Conservation (phyloP, 2,797 vertebrate genomes). For the Ctenosaura bakeri region DNA sequence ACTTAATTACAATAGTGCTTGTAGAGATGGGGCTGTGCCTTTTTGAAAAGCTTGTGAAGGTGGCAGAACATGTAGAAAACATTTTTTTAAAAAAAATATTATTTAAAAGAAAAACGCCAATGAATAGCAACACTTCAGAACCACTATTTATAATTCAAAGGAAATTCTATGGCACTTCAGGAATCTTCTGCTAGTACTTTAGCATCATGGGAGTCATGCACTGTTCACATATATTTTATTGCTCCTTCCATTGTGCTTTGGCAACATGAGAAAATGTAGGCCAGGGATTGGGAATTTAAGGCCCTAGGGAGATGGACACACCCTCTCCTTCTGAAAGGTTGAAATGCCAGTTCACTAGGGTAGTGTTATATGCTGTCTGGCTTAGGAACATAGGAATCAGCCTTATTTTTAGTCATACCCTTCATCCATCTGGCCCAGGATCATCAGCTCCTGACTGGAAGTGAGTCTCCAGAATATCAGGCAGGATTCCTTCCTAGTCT, state of each 20-base stretch:
- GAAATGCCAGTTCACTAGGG: no score
- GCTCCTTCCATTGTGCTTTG: background rate
- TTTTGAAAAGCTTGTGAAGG: background rate
- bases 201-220: background rate
- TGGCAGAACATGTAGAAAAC: background rate
- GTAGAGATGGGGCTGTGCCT: background rate
- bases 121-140: background rate
- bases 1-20: slow-evolving; percentile 3
- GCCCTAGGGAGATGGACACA: background rate
- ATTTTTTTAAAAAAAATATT: background rate
- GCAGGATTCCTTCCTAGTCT: no score
- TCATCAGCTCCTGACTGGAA: no score
- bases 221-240: background rate
- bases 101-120: background rate
- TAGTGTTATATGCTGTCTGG: no score
- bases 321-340: background rate
- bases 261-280: background rate
- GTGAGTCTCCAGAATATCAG: no score
- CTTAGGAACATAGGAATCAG: no score
- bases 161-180: background rate
- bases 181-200: background rate
- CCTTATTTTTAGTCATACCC: no score
- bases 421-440: no score
- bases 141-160: background rate
- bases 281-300: no score